A percentile compares a stretch with the other conserved stretches of the same genome.
Evolutionary conservation across 2,113 vertebrate genomes (phyloP).

Genomic region (Callithrix jacchus): DNA sequence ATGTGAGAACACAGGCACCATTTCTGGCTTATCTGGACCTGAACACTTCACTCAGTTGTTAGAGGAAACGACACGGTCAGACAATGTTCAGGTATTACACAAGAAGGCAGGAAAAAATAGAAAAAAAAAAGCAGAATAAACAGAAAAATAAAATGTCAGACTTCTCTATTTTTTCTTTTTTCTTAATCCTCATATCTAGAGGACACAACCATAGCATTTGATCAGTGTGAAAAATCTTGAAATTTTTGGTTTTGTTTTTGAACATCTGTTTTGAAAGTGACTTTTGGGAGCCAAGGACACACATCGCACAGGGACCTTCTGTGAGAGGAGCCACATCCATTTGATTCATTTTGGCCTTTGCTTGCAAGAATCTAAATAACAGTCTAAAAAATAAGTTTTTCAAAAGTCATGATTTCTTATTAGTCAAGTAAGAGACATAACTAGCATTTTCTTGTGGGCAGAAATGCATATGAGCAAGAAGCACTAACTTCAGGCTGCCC

Average conservation of each 20-base stretch:
- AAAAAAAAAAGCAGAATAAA: not conserved
- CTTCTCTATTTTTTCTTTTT: not conserved
- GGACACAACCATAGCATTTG: not conserved
- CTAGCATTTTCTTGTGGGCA: not conserved
- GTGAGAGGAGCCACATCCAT: not conserved
- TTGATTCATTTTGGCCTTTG: not conserved
- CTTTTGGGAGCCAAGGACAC: not conserved
- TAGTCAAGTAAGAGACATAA: not conserved
- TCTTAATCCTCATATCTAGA: not conserved
- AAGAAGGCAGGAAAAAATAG: not conserved
- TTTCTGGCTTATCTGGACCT: not conserved
- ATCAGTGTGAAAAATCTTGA: not conserved
- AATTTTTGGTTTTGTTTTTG: not conserved
- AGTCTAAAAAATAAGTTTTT: not conserved
- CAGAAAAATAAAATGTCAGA: not conserved
- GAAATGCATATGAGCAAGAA: not conserved
- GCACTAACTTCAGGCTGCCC: not conserved
- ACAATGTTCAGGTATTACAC: not conserved
- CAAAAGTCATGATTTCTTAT: not conserved
- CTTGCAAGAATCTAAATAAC: not conserved
- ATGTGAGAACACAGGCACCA: not conserved
- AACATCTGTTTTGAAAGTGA: not conserved
- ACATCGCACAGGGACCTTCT: not conserved
- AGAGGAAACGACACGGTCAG: not conserved
- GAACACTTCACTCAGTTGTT: rapidly evolving